phyloP scores from a whole-genome alignment of 2,888 invertebrate species.

The Aporophyla lueneburgensis region DNA sequence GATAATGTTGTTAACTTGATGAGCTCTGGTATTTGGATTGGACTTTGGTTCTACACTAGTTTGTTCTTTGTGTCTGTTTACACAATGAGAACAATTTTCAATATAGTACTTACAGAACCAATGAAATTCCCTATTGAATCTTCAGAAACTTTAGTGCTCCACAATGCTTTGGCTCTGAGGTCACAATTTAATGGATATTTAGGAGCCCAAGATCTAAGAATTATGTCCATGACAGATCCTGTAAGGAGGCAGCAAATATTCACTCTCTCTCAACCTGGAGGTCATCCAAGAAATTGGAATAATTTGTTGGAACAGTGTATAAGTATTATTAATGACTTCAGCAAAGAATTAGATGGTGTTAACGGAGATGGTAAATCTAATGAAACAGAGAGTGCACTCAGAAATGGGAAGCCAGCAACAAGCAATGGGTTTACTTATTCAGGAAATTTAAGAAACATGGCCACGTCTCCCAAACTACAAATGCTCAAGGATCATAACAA shows the following conservation, averaged over 20 bases:
- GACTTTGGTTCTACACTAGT: slow-evolving; percentile 93
- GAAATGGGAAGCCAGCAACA: slow-evolving; percentile 71
- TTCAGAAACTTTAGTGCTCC: slow-evolving; percentile 88
- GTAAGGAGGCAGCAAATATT: slow-evolving; percentile 92
- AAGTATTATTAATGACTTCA: slow-evolving; percentile 92
- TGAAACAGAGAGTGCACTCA: slow-evolving; percentile 71
- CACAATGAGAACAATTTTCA: slow-evolving; percentile 93
- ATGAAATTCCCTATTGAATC: slow-evolving; percentile 92
- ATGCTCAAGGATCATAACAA: slow-evolving; percentile 84
- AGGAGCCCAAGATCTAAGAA: slow-evolving; percentile 94
- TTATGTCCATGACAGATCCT: slow-evolving; percentile 92
- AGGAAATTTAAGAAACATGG: slow-evolving; percentile 82
- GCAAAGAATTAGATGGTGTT: slow-evolving; percentile 91
- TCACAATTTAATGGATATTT: slow-evolving; percentile 94
- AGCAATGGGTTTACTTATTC: slow-evolving; percentile 73
- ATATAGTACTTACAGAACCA: slow-evolving; percentile 93
- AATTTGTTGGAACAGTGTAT: slow-evolving; percentile 92
- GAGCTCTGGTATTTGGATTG: slow-evolving; percentile 90
- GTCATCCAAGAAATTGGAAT: slow-evolving; percentile 97
- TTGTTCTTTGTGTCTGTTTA: slow-evolving; percentile 93
- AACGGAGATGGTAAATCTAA: slow-evolving; percentile 78
- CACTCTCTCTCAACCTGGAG: slow-evolving; percentile 95
- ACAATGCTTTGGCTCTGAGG: slow-evolving; percentile 91
- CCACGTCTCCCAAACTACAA: slow-evolving; percentile 78
- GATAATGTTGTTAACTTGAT: slow-evolving; percentile 87